These are phyloP conservation scores for Prosopocoilus inquinatus DNA, from an alignment of 2,888 invertebrate genomes.

Conservation along the genomic window DNA sequence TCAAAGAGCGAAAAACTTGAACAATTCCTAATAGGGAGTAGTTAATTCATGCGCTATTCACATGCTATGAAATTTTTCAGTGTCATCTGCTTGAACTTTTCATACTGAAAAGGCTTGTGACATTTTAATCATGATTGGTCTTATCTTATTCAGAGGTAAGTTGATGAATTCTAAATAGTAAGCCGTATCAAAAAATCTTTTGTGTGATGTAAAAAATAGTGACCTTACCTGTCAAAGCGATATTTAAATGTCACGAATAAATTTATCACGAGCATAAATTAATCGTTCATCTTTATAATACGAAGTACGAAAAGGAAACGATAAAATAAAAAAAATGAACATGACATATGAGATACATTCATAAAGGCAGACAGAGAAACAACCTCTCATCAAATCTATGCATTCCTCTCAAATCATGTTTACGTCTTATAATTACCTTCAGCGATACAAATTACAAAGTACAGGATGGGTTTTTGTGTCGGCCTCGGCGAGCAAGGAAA, in stretches of 20 bases:
- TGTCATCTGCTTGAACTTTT: too few relatives aligned
- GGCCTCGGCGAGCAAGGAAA: constrained; percentile 49
- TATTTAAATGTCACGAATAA: constrained; percentile 4
- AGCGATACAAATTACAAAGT: constrained; percentile 53
- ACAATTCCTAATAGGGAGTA: too few relatives aligned
- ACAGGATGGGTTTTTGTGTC: constrained; percentile 50
- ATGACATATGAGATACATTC: constrained; percentile 31
- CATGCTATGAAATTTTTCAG: too few relatives aligned
- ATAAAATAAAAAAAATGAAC: constrained; percentile 18
- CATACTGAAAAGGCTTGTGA: too few relatives aligned
- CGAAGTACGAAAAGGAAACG: constrained; percentile 16
- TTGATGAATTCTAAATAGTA: too few relatives aligned
- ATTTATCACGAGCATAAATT: constrained; percentile 19
- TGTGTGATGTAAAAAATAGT: neutral
- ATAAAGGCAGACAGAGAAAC: constrained; percentile 28
- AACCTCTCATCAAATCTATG: constrained; percentile 34
- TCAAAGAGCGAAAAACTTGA: too few relatives aligned
- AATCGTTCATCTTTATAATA: constrained; percentile 18
- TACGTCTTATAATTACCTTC: constrained; percentile 50
- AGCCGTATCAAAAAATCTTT: too few relatives aligned
- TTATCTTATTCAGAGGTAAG: too few relatives aligned
- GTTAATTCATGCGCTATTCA: too few relatives aligned
- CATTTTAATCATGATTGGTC: too few relatives aligned
- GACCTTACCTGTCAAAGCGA: neutral
- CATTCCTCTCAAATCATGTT: constrained; percentile 35